Conservation (phyloP, 2,797 vertebrate genomes). For the Amblyraja radiata region DNA sequence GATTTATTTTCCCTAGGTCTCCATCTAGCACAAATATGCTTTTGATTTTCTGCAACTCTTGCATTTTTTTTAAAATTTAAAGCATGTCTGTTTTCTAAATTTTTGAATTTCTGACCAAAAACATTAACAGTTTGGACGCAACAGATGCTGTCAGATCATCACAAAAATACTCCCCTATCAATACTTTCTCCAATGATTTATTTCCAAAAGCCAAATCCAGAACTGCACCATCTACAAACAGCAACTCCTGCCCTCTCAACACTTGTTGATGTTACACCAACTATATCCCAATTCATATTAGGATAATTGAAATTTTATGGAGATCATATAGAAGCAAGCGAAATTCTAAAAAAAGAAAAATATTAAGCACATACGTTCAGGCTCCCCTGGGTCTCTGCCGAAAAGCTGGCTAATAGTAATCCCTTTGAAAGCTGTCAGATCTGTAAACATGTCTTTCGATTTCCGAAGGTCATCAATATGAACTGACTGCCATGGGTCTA, state of each 20-base stretch:
- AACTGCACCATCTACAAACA: no score
- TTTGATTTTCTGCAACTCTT: background rate
- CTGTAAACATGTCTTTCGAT: conserved; percentile 73
- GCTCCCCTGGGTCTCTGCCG: conserved; percentile 45
- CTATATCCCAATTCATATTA: background rate
- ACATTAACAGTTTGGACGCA: no score
- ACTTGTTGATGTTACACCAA: no score
- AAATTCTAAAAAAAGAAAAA: conserved; percentile 43
- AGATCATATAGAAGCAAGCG: background rate
- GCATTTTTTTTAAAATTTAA: background rate
- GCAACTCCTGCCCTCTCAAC: no score
- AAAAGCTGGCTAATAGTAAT: conserved; percentile 84
- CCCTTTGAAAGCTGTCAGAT: conserved; percentile 73
- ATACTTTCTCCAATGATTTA: no score
- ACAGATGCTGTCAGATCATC: no score
- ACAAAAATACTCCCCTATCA: no score
- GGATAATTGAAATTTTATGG: background rate
- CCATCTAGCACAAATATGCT: no score
- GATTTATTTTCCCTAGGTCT: no score
- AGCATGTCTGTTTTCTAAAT: no score
- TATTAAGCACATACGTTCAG: conserved; percentile 53
- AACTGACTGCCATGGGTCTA: conserved; percentile 54
- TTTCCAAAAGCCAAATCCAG: no score
- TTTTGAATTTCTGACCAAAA: no score
- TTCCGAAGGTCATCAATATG: conserved; percentile 86